Base-by-base conservation (phyloP, 2,113 vertebrate genomes). In the Pseudopodoces humilis region DNA sequence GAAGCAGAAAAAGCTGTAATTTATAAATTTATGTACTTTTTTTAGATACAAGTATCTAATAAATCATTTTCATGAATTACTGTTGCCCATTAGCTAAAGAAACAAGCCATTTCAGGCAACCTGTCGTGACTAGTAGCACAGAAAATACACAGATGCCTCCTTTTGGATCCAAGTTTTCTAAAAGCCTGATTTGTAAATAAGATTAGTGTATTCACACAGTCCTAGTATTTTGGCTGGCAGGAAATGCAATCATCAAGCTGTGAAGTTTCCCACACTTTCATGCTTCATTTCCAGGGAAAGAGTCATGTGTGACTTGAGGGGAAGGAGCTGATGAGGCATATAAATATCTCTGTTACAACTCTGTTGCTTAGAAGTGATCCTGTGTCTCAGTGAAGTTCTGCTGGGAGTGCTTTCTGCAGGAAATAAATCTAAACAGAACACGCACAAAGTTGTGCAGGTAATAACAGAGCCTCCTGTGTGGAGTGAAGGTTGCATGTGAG, bases 151-250 rank as follows among this genome's bases (percentile, higher is more conserved):
- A 95, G 86, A 86, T 93, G 71, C 53, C 43, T 76, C 19, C 41
- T 65, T 89, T 81, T 88, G 43, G 39, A 79, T 91, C 46, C 82
- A 81, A 53, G 56, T 56, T 95, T 94, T 84, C 80, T 71, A 91
- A 74, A 76, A 96, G 79, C 44, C 78, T 91, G 58, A 95, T 94
- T 92, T 92, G 92, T 95, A 95, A 96, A 88, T 80, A 90, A 90
- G 78, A 75, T 95, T 77, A 86, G 35, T 90, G 62, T 91, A 58
- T 94, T 90, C 90, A 95, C 83, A 92, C 53, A 77, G 47, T 71
- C 46, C 24, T 46, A 44, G 78, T 88, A 84, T 94, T 94, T 95
- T 95, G 76, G 59, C 77, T 94, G 5, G 0, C 89, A 81, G 81
- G 65, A 95, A 94, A 80, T 39, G 44, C 41, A 94, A 50, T 80